phyloP scores from a whole-genome alignment of 2,888 invertebrate species.

The Amaurobius ferox region DNA sequence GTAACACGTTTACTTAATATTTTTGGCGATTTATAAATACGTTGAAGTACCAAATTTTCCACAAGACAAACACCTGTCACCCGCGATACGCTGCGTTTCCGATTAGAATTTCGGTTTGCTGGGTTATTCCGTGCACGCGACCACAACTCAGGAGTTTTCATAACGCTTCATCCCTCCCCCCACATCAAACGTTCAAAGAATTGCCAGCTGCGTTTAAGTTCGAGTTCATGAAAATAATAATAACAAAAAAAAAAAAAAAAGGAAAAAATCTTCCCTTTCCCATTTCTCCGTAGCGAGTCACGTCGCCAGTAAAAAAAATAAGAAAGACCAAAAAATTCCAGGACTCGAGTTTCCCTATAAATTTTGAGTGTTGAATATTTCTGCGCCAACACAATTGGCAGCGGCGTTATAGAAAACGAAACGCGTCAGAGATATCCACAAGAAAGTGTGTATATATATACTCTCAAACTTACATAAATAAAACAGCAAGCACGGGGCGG shows the following conservation, averaged over 20 bases:
- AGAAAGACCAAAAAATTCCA: not conserved
- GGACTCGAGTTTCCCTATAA: conserved; percentile 13
- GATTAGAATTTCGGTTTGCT: no score
- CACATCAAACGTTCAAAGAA: not conserved
- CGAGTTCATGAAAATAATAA: not conserved
- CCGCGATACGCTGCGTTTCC: no score
- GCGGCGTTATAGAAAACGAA: conserved; percentile 6
- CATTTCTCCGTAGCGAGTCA: not conserved
- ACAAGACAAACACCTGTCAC: no score
- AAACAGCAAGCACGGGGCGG: not conserved
- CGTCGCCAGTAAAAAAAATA: not conserved
- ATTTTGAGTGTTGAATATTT: conserved; percentile 20
- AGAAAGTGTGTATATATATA: not conserved
- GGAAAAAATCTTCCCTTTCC: conserved; percentile 8
- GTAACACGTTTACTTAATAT: no score
- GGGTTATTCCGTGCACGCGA: not conserved
- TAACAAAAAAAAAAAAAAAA: not conserved
- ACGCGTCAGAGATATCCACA: not conserved
- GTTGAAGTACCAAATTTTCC: no score
- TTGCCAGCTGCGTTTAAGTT: conserved; percentile 13
- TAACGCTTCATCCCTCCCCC: not conserved
- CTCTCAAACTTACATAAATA: conserved; percentile 9
- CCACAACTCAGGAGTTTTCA: not conserved
- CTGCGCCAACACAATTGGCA: conserved; percentile 16
- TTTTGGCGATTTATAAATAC: no score